These are phyloP conservation scores for Thomomys bottae DNA, from an alignment of 2,113 vertebrate genomes.

Conservation along the genomic window DNA sequence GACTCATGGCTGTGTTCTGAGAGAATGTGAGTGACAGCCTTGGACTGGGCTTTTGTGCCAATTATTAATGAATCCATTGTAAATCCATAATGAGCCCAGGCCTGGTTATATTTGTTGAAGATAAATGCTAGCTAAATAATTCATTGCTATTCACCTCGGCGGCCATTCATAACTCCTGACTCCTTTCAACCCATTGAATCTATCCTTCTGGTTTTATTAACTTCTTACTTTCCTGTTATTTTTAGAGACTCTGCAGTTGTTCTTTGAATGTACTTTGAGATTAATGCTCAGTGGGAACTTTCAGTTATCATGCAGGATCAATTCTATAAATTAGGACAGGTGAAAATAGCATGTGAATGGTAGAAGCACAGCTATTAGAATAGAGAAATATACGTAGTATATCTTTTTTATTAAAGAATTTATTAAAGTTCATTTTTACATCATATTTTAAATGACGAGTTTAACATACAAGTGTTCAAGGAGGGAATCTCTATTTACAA, in stretches of 20 bases:
- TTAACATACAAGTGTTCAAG: too few species aligned
- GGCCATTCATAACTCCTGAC: conserved; percentile 31
- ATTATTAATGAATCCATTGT: conserved; percentile 58
- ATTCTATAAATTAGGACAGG: neutral
- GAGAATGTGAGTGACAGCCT: neutral
- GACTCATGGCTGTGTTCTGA: neutral
- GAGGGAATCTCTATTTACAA: too few species aligned
- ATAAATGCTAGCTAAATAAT: conserved; percentile 74
- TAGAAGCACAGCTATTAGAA: neutral
- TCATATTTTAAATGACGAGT: too few species aligned
- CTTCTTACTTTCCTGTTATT: neutral
- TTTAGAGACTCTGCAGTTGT: conserved; percentile 16
- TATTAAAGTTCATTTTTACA: too few species aligned
- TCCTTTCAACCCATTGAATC: conserved; percentile 45
- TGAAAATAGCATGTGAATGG: neutral
- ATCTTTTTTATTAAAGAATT: too few species aligned
- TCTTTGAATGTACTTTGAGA: neutral
- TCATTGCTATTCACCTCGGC: conserved; percentile 58
- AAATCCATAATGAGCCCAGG: conserved; percentile 48
- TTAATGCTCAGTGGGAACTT: neutral
- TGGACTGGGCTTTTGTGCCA: neutral
- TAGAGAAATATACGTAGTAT: neutral
- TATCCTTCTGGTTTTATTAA: neutral
- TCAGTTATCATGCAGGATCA: neutral
- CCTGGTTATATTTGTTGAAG: conserved; percentile 53